A percentile compares a stretch with the other conserved stretches of the same genome.
phyloP scores from a whole-genome alignment of 2,888 invertebrate genomes.

The Drosophila stalkeri region DNA sequence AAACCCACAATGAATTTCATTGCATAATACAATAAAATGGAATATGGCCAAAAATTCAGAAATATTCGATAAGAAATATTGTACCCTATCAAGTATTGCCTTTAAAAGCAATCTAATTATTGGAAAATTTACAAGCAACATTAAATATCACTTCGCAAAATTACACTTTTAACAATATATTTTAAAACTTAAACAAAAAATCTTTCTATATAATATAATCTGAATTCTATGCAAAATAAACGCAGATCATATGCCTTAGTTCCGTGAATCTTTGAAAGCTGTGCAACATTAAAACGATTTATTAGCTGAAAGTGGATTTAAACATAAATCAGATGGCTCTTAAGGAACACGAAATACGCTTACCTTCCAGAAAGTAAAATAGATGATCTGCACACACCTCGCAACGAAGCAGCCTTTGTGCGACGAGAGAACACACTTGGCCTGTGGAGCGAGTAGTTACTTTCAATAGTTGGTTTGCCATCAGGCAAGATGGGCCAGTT shows the following conservation, averaged over 20 bases:
- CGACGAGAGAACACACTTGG: slow-evolving; percentile 13
- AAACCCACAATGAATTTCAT: slow-evolving; percentile 44
- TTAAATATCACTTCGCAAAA: background rate
- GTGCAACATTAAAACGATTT: slow-evolving; percentile 62
- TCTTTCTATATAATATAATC: background rate
- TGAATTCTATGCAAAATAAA: slow-evolving; percentile 12
- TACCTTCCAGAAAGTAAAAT: slow-evolving; percentile 52
- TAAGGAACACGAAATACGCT: slow-evolving; percentile 42
- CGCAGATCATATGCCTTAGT: slow-evolving; percentile 12
- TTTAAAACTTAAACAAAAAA: slow-evolving; percentile 26
- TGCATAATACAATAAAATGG: slow-evolving; percentile 32
- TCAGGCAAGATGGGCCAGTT: slow-evolving; percentile 31
- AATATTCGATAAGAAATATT: slow-evolving; percentile 18
- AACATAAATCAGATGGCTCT: slow-evolving; percentile 63
- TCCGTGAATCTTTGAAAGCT: slow-evolving; percentile 4
- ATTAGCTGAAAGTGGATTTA: slow-evolving; percentile 65
- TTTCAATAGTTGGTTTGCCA: slow-evolving; percentile 30
- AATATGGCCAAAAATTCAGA: slow-evolving; percentile 43
- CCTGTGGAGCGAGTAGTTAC: background rate
- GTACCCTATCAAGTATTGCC: background rate
- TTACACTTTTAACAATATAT: background rate
- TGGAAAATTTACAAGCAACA: background rate
- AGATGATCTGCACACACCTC: slow-evolving; percentile 46
- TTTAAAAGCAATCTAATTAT: slow-evolving; percentile 1
- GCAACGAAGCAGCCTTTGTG: slow-evolving; percentile 16